Evolutionary conservation across 2,113 vertebrate species (phyloP).

Genomic region (Hypomesus transpacificus): DNA sequence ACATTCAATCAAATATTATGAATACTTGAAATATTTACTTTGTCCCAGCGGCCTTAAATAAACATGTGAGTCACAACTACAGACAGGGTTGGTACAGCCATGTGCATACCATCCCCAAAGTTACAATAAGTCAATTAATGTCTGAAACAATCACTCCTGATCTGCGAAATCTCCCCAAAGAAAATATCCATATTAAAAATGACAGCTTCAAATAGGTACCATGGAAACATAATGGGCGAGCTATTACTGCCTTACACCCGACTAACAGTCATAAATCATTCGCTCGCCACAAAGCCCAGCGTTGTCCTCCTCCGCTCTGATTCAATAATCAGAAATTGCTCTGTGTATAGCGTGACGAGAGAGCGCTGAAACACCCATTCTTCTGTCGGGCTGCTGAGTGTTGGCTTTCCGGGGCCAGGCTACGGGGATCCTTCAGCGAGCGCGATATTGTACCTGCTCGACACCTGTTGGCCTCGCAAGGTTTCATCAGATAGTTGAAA

Average conservation of each 20-base stretch:
- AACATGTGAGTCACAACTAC: no score
- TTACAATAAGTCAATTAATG: slow-evolving; percentile 51
- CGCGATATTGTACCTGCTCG: slow-evolving; percentile 66
- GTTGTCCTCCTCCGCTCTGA: slow-evolving; percentile 59
- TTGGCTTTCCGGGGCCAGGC: slow-evolving; percentile 55
- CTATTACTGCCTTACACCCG: slow-evolving; percentile 67
- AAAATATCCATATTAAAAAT: slow-evolving; percentile 65
- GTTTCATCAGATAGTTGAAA: slow-evolving; percentile 73
- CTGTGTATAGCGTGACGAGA: slow-evolving; percentile 45
- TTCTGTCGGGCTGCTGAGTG: slow-evolving; percentile 51
- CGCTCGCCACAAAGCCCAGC: slow-evolving; percentile 59
- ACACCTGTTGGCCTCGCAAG: slow-evolving; percentile 70
- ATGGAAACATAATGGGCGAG: slow-evolving; percentile 64
- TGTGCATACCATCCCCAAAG: slow-evolving; percentile 19
- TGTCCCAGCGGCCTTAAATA: no score
- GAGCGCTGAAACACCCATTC: slow-evolving; percentile 61
- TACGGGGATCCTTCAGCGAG: slow-evolving; percentile 72
- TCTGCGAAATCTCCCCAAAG: slow-evolving; percentile 51
- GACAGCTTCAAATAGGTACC: slow-evolving; percentile 62
- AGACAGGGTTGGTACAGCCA: no score
- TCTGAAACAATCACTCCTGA: slow-evolving; percentile 52
- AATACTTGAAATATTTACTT: no score
- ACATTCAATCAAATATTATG: no score
- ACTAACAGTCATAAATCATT: slow-evolving; percentile 65
- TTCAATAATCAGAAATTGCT: slow-evolving; percentile 69